These are phyloP conservation scores for Cavia porcellus DNA, from an alignment of 2,113 vertebrate species.

Conservation along the genomic window DNA sequence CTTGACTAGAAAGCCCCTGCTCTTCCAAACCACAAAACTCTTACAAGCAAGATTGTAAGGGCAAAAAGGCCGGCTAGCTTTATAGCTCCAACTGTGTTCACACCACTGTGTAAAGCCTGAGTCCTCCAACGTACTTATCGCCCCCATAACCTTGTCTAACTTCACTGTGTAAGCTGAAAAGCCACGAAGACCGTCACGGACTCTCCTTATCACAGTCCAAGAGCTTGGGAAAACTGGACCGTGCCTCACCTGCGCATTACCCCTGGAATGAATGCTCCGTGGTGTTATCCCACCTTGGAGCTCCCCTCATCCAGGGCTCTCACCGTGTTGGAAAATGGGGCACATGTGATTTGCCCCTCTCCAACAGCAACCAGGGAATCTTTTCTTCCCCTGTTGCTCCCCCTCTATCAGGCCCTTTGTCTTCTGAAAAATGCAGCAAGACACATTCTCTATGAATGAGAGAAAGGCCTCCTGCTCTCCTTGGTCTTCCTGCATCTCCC, in stretches of 20 bases:
- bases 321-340: not conserved
- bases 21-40: not conserved
- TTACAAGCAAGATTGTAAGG: not conserved
- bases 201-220: not conserved
- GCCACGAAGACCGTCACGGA: not conserved
- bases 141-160: not conserved
- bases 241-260: not conserved
- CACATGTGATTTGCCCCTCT: not conserved
- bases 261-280: not conserved
- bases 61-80: not conserved
- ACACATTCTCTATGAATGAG: not conserved
- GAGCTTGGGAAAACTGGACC: not conserved
- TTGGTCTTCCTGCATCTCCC: not conserved
- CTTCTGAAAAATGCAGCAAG: not conserved
- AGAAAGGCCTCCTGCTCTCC: not conserved
- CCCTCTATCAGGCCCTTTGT: not conserved
- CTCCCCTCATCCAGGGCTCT: not conserved
- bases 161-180: conserved; percentile 42
- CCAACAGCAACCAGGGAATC: not conserved
- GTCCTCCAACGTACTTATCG: not conserved
- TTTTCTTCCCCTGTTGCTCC: not conserved
- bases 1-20: not conserved
- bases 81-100: not conserved
- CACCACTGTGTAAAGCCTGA: not conserved
- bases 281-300: not conserved